phyloP scores from a whole-genome alignment of 1,140 invertebrate species.

The Venturia canescens region DNA sequence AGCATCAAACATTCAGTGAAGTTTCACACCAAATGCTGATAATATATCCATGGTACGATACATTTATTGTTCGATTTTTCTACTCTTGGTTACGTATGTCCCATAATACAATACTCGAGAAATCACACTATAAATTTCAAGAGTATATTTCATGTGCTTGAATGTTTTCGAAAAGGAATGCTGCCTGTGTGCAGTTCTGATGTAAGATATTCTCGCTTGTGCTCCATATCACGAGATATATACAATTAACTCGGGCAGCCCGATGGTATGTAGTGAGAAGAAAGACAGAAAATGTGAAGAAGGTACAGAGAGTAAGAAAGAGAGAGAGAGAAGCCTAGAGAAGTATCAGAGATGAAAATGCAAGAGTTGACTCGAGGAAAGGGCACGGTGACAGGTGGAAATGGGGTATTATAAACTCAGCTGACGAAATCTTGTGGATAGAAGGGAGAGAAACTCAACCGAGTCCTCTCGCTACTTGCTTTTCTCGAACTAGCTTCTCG shows the following conservation, averaged over 20 bases:
- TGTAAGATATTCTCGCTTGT: constrained; percentile 18
- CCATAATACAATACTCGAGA: background rate
- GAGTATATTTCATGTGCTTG: background rate
- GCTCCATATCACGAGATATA: background rate
- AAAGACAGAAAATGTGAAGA: background rate
- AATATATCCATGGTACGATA: too few relatives aligned
- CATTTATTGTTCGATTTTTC: background rate
- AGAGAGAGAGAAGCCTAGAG: constrained; percentile 39
- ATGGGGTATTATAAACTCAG: constrained; percentile 67
- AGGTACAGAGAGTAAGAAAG: background rate
- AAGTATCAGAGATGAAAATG: constrained; percentile 50
- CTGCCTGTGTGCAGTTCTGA: background rate
- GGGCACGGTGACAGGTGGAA: constrained; percentile 61
- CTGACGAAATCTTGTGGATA: constrained; percentile 43
- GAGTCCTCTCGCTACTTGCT: constrained; percentile 33
- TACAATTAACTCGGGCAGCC: background rate
- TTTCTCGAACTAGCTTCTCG: constrained; percentile 19
- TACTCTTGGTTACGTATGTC: background rate
- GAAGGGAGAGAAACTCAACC: constrained; percentile 1
- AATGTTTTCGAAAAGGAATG: constrained; percentile 23
- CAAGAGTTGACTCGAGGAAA: constrained; percentile 54
- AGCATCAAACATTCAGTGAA: too few relatives aligned
- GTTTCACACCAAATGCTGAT: too few relatives aligned
- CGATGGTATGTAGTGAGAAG: background rate
- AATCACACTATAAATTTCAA: background rate